Percentiles rank a stretch among this genome's conserved stretches.
Evolutionary conservation across 2,797 vertebrate species (phyloP).

Genomic region (Antrozous pallidus): DNA sequence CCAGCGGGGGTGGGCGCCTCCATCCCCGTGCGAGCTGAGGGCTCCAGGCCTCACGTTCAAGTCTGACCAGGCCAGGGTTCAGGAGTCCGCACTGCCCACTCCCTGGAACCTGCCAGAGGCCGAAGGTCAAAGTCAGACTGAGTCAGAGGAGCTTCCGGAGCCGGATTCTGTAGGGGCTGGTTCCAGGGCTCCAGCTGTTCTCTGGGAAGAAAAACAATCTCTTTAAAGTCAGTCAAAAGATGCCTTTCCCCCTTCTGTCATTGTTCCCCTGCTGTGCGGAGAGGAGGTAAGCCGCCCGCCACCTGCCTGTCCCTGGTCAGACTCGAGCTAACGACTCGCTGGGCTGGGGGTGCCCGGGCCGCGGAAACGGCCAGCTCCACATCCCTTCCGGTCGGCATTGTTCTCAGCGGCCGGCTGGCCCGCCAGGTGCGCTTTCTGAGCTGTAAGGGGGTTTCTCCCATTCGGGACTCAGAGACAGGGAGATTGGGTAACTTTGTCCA

Average conservation of each 20-base stretch:
- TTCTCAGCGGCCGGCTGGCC: not conserved
- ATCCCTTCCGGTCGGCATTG: conserved; percentile 30
- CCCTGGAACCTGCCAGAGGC: conserved; percentile 68
- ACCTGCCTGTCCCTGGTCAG: not conserved
- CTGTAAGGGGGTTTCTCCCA: conserved; percentile 16
- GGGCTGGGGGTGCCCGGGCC: not conserved
- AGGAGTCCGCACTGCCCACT: conserved; percentile 49
- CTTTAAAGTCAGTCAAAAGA: conserved; percentile 1
- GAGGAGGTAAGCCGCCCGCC: not conserved
- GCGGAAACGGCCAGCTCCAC: not conserved
- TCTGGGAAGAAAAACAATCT: conserved; percentile 28
- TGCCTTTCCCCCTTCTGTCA: not conserved
- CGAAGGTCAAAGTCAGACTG: conserved; percentile 71
- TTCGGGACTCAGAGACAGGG: not conserved
- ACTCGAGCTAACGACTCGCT: conserved; percentile 30
- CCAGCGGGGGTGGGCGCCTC: accelerated
- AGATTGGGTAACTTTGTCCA: conserved; percentile 9
- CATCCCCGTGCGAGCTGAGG: not conserved
- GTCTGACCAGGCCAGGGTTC: conserved; percentile 73
- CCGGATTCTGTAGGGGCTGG: conserved; percentile 45
- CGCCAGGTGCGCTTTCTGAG: not conserved
- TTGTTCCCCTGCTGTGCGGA: not conserved
- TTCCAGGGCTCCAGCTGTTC: conserved; percentile 68
- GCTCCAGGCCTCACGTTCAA: conserved; percentile 41
- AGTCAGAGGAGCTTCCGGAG: conserved; percentile 69